A percentile compares a stretch with the other conserved stretches of the same genome.
Conservation (phyloP, 2,888 invertebrate species). For the Eristalinus aeneus region DNA sequence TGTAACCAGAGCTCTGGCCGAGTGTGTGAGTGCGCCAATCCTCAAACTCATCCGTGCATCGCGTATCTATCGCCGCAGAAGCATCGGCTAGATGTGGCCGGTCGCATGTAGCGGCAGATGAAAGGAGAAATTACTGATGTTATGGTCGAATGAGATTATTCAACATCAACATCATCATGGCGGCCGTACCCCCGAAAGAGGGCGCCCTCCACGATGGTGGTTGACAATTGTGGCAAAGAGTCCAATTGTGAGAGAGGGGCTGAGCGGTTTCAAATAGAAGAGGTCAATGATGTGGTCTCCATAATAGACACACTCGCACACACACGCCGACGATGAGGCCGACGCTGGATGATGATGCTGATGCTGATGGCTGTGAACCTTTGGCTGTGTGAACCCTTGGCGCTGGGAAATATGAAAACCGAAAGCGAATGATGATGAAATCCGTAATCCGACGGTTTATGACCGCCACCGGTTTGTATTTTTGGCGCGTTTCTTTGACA, state of each 20-base stretch:
- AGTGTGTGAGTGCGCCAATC: slow-evolving; percentile 32
- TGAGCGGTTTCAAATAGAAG: slow-evolving; percentile 51
- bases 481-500: slow-evolving; percentile 17
- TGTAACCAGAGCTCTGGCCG: neutral
- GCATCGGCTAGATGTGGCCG: slow-evolving; percentile 23
- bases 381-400: neutral
- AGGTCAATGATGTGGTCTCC: slow-evolving; percentile 32
- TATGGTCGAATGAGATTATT: slow-evolving; percentile 56
- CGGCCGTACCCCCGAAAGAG: slow-evolving; percentile 9
- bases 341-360: neutral
- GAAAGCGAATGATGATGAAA: slow-evolving; percentile 45
- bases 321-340: neutral
- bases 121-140: slow-evolving; percentile 40
- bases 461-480: slow-evolving; percentile 10
- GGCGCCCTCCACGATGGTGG: neutral
- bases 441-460: slow-evolving; percentile 1
- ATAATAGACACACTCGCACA: neutral
- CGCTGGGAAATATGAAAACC: neutral
- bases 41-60: slow-evolving; percentile 46
- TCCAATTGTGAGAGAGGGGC: slow-evolving; percentile 22
- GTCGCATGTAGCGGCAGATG: slow-evolving; percentile 12
- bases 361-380: slow-evolving; percentile 9
- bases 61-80: slow-evolving; percentile 12
- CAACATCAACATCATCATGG: slow-evolving; percentile 30
- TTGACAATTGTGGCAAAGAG: slow-evolving; percentile 37